Evolutionary conservation across 2,797 vertebrate species (phyloP).

Genomic region (Nothura maculosa): DNA sequence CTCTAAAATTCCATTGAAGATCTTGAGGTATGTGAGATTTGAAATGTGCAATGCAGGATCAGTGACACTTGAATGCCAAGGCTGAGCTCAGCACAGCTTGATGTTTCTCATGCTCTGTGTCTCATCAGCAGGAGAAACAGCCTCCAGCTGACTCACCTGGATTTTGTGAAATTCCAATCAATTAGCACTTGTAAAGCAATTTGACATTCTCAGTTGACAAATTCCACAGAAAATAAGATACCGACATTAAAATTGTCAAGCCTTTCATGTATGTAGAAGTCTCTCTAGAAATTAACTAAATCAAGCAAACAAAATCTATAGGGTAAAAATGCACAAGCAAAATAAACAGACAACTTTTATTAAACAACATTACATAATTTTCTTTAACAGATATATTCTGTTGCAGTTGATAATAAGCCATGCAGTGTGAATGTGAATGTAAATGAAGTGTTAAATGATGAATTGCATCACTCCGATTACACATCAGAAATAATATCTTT

Average conservation of each 20-base stretch:
- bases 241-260: not conserved
- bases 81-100: not conserved
- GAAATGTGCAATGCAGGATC: not conserved
- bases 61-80: not conserved
- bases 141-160: not conserved
- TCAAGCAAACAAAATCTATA: slow-evolving; percentile 12
- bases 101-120: not conserved
- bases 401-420: slow-evolving; percentile 55
- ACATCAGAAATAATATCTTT: slow-evolving; percentile 73
- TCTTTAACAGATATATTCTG: slow-evolving; percentile 39
- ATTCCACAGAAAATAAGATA: not conserved
- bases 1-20: not conserved
- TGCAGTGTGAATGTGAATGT: slow-evolving; percentile 50
- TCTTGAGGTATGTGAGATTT: not conserved
- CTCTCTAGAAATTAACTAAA: slow-evolving; percentile 1
- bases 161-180: slow-evolving; percentile 3
- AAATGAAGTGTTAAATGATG: slow-evolving; percentile 72
- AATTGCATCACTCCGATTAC: slow-evolving; percentile 47
- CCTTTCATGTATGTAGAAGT: not conserved
- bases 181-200: not conserved
- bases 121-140: not conserved
- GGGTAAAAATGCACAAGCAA: slow-evolving; percentile 12
- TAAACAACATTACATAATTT: slow-evolving; percentile 54
- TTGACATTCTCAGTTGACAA: not conserved
- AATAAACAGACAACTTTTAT: slow-evolving; percentile 45